Conservation (phyloP, 2,113 vertebrate species). For the Lepus americanus region DNA sequence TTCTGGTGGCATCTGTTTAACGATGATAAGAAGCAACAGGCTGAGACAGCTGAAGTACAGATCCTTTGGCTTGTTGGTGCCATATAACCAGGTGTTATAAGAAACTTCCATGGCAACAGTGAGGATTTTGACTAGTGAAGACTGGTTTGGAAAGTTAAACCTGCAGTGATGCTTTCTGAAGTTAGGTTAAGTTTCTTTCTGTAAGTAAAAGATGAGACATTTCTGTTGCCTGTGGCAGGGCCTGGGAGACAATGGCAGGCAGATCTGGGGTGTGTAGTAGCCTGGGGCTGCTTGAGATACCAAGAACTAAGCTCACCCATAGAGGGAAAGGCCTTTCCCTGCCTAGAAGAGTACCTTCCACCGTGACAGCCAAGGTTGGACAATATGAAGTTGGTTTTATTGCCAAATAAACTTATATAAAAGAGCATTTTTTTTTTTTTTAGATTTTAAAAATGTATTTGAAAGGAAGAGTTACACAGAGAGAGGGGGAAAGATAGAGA, state of each 20-base stretch:
- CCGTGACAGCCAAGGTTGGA: not conserved
- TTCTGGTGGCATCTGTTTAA: constrained; percentile 32
- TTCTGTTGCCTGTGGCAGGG: not conserved
- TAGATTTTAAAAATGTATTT: no score
- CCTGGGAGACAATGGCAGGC: not conserved
- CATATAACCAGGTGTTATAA: not conserved
- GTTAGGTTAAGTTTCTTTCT: constrained; percentile 45
- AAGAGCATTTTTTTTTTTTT: not conserved
- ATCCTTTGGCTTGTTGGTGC: not conserved
- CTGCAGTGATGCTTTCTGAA: constrained; percentile 39
- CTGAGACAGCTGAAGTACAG: constrained; percentile 31
- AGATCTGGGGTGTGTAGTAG: no score
- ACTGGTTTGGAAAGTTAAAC: constrained; percentile 44
- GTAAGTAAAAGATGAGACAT: constrained; percentile 36
- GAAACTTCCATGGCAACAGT: not conserved
- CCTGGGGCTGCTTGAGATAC: not conserved
- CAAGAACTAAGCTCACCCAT: not conserved
- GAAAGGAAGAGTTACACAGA: not conserved
- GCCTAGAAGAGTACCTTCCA: not conserved
- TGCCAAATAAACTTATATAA: constrained; percentile 42
- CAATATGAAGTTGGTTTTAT: not conserved
- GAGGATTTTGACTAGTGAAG: constrained; percentile 31
- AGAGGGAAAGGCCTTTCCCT: not conserved
- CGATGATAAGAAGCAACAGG: constrained; percentile 1
- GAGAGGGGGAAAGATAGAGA: no score